Conservation (phyloP, 2,888 invertebrate genomes). For the Drosophila picticornis region DNA sequence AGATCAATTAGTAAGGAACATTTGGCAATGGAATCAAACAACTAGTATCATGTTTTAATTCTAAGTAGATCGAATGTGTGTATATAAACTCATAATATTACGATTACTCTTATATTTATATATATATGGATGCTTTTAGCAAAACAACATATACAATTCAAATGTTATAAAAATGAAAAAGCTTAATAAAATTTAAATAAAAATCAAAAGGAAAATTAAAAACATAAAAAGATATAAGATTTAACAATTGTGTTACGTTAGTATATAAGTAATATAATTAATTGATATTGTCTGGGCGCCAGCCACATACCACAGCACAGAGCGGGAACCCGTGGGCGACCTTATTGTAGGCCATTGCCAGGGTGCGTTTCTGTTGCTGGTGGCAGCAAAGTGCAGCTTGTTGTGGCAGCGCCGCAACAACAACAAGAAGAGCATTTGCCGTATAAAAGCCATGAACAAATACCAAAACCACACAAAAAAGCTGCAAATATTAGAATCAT, state of each 20-base stretch:
- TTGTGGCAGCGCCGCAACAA: constrained; percentile 58
- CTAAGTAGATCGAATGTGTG: constrained; percentile 27
- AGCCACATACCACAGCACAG: constrained; percentile 16
- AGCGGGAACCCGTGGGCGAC: constrained; percentile 30
- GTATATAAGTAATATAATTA: constrained; percentile 42
- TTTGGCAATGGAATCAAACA: constrained; percentile 51
- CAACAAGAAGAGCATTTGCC: constrained; percentile 69
- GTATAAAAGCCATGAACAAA: constrained; percentile 85
- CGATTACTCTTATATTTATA: constrained; percentile 29
- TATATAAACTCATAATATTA: constrained; percentile 55
- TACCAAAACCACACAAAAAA: constrained; percentile 85
- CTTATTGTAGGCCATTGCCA: constrained; percentile 57
- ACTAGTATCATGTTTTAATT: constrained; percentile 11
- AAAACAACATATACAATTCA: constrained; percentile 50
- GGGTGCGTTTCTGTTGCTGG: constrained; percentile 36
- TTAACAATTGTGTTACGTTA: constrained; percentile 49
- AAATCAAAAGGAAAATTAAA: constrained; percentile 40
- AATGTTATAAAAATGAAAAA: constrained; percentile 38
- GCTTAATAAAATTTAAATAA: constrained; percentile 35
- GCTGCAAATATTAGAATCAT: constrained; percentile 83
- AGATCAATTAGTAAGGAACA: constrained; percentile 78
- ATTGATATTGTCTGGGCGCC: constrained; percentile 43
- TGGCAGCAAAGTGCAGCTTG: constrained; percentile 42
- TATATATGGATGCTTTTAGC: constrained; percentile 45
- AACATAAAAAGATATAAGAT: constrained; percentile 25